Percentiles rank a stretch among this genome's conserved stretches.
These are phyloP conservation scores for Diadophis punctatus DNA, from an alignment of 2,113 vertebrate species.

Conservation along the genomic window DNA sequence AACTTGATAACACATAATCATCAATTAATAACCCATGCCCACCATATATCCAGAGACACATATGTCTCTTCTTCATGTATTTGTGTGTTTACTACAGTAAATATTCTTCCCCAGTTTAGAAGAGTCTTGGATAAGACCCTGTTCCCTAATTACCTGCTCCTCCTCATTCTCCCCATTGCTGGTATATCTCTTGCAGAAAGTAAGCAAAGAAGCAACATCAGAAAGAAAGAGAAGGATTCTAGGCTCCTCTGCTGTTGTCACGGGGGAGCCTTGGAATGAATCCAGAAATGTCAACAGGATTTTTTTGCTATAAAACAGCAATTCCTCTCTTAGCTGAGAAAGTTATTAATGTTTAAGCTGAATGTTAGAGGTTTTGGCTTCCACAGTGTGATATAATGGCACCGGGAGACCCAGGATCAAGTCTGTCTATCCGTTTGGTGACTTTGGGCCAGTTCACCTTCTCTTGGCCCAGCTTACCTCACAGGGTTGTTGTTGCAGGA, in stretches of 20 bases:
- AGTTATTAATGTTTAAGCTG: neutral
- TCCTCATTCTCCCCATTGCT: neutral
- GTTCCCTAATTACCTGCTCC: no score
- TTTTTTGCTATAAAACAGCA: neutral
- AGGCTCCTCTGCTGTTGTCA: neutral
- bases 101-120: neutral
- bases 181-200: neutral
- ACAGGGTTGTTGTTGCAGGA: neutral
- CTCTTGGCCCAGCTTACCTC: neutral
- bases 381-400: neutral
- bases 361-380: neutral
- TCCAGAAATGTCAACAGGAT: neutral
- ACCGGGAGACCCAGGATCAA: neutral
- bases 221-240: neutral
- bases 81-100: neutral
- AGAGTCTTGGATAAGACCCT: no score
- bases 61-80: no score
- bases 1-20: neutral
- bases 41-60: neutral
- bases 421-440: neutral
- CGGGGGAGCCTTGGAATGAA: neutral
- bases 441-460: neutral
- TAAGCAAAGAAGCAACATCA: neutral
- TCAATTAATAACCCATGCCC: neutral
- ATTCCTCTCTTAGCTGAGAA: neutral